phyloP scores from a whole-genome alignment of 2,888 invertebrate genomes.

The Adineta ricciae region DNA sequence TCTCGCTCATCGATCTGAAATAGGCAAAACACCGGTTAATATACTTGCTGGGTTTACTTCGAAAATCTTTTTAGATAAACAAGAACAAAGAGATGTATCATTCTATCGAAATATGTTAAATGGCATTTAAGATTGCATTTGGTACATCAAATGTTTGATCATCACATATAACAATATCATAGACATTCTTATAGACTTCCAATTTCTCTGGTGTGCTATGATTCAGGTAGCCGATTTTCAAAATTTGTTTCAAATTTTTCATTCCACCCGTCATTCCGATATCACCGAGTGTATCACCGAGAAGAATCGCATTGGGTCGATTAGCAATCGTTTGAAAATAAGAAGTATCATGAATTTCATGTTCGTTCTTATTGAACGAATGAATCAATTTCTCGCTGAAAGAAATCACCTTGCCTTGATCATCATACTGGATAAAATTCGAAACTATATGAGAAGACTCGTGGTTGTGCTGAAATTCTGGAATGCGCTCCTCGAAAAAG shows the following conservation, averaged over 20 bases:
- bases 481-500: background rate
- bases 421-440: slow-evolving; percentile 60
- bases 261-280: slow-evolving; percentile 81
- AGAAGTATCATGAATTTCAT: slow-evolving; percentile 65
- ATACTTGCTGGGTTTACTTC: too few species aligned
- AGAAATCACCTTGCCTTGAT: background rate
- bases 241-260: slow-evolving; percentile 59
- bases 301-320: slow-evolving; percentile 65
- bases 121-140: slow-evolving; percentile 40
- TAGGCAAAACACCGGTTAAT: too few species aligned
- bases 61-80: too few species aligned
- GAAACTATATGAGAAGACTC: slow-evolving; percentile 59
- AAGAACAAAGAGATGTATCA: too few species aligned
- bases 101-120: too few species aligned
- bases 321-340: slow-evolving; percentile 59
- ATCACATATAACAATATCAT: slow-evolving; percentile 78
- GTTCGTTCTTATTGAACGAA: slow-evolving; percentile 84
- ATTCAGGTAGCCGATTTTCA: slow-evolving; percentile 85
- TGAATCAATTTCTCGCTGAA: slow-evolving; percentile 75
- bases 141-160: slow-evolving; percentile 66
- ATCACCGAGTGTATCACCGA: slow-evolving; percentile 87
- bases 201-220: slow-evolving; percentile 56
- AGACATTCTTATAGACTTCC: slow-evolving; percentile 63
- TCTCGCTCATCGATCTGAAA: background rate
- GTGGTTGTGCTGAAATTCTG: background rate